Percentiles rank a stretch among this genome's conserved stretches.
These are phyloP conservation scores for Anadara kagoshimensis DNA, from an alignment of 1,140 invertebrate genomes.

Conservation along the genomic window DNA sequence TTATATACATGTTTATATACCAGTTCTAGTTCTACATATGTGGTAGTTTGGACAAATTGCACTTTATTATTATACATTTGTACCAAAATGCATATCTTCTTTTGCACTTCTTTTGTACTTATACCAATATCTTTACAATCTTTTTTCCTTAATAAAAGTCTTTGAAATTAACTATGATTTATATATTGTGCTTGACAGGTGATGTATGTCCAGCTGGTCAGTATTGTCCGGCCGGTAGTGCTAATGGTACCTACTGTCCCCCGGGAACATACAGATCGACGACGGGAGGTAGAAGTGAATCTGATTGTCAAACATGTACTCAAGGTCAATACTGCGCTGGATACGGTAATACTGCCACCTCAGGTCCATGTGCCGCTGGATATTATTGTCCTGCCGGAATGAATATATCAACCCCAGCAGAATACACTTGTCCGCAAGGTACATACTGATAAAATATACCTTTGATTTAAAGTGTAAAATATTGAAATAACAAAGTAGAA, in stretches of 20 bases:
- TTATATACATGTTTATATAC: too few species aligned
- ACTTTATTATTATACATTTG: too few species aligned
- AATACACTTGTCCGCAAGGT: conserved; percentile 66
- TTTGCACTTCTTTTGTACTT: too few species aligned
- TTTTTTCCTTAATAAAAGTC: too few species aligned
- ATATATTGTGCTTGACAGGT: conserved; percentile 46
- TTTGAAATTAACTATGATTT: neutral
- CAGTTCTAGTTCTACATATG: too few species aligned
- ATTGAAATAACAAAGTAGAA: neutral
- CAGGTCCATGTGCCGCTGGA: conserved; percentile 58
- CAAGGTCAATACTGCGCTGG: conserved; percentile 64
- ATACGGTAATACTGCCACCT: conserved; percentile 57
- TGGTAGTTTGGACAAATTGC: too few species aligned
- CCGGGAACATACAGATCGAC: conserved; percentile 63
- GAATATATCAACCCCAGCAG: conserved; percentile 56
- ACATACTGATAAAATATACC: neutral
- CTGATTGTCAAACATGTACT: conserved; percentile 60
- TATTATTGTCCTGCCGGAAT: conserved; percentile 67
- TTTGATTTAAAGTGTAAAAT: too few species aligned
- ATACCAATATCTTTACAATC: too few species aligned
- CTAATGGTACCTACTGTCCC: conserved; percentile 60
- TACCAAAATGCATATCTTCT: too few species aligned
- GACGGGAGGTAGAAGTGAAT: conserved; percentile 45
- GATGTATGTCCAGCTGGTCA: conserved; percentile 62
- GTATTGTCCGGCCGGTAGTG: conserved; percentile 63